Evolutionary conservation across 1,140 invertebrate genomes (phyloP).

Genomic region (Euglossa dilemma): DNA sequence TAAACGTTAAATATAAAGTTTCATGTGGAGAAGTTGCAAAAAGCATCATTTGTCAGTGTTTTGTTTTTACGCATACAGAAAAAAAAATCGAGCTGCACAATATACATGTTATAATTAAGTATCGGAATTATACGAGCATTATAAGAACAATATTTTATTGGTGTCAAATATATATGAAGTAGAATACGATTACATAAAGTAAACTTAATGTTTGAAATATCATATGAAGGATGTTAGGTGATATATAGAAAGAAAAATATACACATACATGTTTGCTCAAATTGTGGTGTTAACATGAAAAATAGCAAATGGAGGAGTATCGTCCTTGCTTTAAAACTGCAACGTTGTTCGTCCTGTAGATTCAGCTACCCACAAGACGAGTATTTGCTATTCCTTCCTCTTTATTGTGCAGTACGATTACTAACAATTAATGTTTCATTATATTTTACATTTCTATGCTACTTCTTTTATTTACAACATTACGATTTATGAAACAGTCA

Average conservation of each 20-base stretch:
- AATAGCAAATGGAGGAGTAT: background rate
- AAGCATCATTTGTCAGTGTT: slow-evolving; percentile 12
- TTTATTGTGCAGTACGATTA: slow-evolving; percentile 47
- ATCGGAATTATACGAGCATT: slow-evolving; percentile 14
- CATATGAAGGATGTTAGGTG: slow-evolving; percentile 38
- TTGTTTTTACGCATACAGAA: slow-evolving; percentile 37
- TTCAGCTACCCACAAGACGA: slow-evolving; percentile 23
- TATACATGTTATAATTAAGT: slow-evolving; percentile 40
- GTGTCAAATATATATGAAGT: slow-evolving; percentile 13
- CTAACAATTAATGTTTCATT: background rate
- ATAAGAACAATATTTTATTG: slow-evolving; percentile 28
- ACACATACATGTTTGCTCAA: slow-evolving; percentile 26
- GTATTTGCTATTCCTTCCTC: slow-evolving; percentile 7
- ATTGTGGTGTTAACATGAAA: slow-evolving; percentile 1
- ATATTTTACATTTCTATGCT: background rate
- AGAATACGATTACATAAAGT: slow-evolving; percentile 31
- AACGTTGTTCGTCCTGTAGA: slow-evolving; percentile 11
- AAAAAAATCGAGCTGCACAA: slow-evolving; percentile 44
- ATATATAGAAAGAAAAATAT: slow-evolving; percentile 28
- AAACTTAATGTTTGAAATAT: slow-evolving; percentile 54
- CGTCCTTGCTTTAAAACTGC: slow-evolving; percentile 12
- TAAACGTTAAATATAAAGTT: slow-evolving; percentile 9
- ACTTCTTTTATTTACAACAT: background rate
- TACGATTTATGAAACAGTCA: background rate
- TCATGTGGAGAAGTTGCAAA: background rate